Evolutionary conservation across 37 sponge, comb jelly and placozoan species (phyloP), one percentile per base, ranked within the genome.

Genomic region (Hormiphora californensis): DNA sequence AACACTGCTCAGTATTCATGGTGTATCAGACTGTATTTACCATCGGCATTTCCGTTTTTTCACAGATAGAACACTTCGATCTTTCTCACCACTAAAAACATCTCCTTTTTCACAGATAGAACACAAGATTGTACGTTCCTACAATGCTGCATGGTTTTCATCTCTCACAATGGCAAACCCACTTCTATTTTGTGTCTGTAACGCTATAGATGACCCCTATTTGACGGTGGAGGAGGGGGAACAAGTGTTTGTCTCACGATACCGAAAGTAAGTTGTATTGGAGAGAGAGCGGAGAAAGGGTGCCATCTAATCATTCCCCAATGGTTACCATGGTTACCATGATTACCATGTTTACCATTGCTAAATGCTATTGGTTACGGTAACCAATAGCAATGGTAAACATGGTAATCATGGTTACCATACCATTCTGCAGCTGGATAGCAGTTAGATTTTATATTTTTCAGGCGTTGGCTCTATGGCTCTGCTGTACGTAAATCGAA

Each of bases 401-500:
- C n/a, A n/a, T n/a, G n/a, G n/a, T n/a, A n/a, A n/a, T n/a, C n/a
- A n/a, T n/a, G n/a, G n/a, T n/a, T n/a, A n/a, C n/a, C n/a, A n/a
- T n/a, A n/a, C n/a, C n/a, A n/a, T n/a, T n/a, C n/a, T n/a, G n/a
- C n/a, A n/a, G n/a, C n/a, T n/a, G n/a, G 53, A 15, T 15, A 49
- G 15, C 9, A 49, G 15, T 49, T 49, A 17, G 53, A 49, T 49
- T 28, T 57, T n/a, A 17, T 9, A 49, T 49, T 28, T 57, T n/a
- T 4, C 81, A 73, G 81, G 46, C 81, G 81, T n/a, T 73, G 81
- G 81, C 25, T 73, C 28, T 73, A 73, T 41, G 81, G 81, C n/a
- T 73, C 46, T 41, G 38, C 23, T 0, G 17, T 43, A 40, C 41
- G 81, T 7, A 73, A 73, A 36, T 0, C 8, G 9, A 73, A 41